These are phyloP conservation scores for Hiodon alosoides DNA, from an alignment of 2,113 vertebrate genomes.

Conservation along the genomic window DNA sequence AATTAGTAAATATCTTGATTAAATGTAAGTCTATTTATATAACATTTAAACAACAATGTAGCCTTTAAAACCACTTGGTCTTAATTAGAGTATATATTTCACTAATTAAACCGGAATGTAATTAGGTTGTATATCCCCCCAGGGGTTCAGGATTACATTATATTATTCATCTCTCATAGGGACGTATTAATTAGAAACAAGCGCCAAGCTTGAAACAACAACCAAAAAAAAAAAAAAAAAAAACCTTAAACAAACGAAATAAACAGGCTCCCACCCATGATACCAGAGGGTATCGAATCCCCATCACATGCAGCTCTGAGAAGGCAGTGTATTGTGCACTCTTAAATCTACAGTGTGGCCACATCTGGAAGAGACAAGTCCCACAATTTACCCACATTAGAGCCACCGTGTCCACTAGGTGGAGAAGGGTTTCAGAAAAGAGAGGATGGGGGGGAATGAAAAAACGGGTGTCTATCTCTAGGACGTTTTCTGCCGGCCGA, in stretches of 20 bases:
- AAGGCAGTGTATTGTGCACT: not conserved
- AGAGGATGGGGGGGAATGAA: not conserved
- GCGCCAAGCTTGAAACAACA: slow-evolving; percentile 13
- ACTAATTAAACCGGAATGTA: slow-evolving; percentile 53
- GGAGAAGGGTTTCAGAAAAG: not conserved
- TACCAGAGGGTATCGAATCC: not conserved
- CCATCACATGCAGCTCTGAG: not conserved
- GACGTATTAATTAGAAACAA: slow-evolving; percentile 51
- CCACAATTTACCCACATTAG: slow-evolving; percentile 50
- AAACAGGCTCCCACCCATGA: not conserved
- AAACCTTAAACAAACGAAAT: not conserved
- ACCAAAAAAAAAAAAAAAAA: not conserved
- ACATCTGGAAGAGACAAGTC: slow-evolving; percentile 53
- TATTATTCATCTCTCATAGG: slow-evolving; percentile 51
- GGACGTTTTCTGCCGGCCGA: not conserved
- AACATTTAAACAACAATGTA: slow-evolving; percentile 34
- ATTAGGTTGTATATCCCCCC: slow-evolving; percentile 43
- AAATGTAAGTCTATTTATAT: slow-evolving; percentile 25
- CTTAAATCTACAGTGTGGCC: slow-evolving; percentile 9
- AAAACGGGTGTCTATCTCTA: not conserved
- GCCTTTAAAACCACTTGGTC: slow-evolving; percentile 36
- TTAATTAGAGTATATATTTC: slow-evolving; percentile 50
- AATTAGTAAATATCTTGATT: slow-evolving; percentile 32
- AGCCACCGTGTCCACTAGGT: slow-evolving; percentile 24
- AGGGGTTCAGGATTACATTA: slow-evolving; percentile 44